Evolutionary conservation across 2,888 invertebrate species (phyloP).

Genomic region (Diplolepis rosae): DNA sequence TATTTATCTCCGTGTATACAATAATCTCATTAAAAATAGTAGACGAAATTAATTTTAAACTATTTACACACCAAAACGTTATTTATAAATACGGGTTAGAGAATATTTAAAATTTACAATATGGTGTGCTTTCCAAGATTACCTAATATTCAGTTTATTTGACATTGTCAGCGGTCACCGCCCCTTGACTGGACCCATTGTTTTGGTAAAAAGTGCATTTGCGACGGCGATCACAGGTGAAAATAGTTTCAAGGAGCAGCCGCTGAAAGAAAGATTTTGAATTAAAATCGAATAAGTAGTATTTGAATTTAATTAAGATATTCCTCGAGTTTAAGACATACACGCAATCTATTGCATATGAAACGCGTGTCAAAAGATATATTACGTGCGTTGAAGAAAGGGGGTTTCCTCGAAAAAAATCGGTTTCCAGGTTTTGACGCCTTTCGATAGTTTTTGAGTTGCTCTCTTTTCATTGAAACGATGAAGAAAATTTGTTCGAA

Average conservation of each 20-base stretch:
- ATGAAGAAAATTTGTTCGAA: too few relatives aligned
- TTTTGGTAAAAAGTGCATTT: conserved; percentile 83
- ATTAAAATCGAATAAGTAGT: conserved; percentile 12
- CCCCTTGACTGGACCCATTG: conserved; percentile 72
- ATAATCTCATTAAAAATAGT: too few relatives aligned
- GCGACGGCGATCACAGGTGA: conserved; percentile 89
- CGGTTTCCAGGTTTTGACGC: too few relatives aligned
- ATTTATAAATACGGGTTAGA: not conserved
- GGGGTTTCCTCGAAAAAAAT: too few relatives aligned
- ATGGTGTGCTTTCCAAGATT: not conserved
- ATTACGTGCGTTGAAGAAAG: too few relatives aligned
- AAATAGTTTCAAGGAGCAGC: conserved; percentile 85
- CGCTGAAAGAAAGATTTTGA: conserved; percentile 75
- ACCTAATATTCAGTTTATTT: conserved; percentile 4
- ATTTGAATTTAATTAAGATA: conserved; percentile 3
- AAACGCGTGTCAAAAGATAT: too few relatives aligned
- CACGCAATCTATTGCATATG: too few relatives aligned
- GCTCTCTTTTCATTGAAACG: too few relatives aligned
- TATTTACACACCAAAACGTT: not conserved
- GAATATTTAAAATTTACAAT: not conserved
- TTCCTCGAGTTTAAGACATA: too few relatives aligned
- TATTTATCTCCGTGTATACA: too few relatives aligned
- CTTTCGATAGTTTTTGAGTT: too few relatives aligned
- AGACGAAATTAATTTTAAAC: not conserved
- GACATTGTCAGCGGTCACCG: conserved; percentile 60